A percentile compares a stretch with the other conserved stretches of the same genome.
These are phyloP conservation scores for Phengaris alcon DNA, from an alignment of 2,888 invertebrate species.

Conservation along the genomic window DNA sequence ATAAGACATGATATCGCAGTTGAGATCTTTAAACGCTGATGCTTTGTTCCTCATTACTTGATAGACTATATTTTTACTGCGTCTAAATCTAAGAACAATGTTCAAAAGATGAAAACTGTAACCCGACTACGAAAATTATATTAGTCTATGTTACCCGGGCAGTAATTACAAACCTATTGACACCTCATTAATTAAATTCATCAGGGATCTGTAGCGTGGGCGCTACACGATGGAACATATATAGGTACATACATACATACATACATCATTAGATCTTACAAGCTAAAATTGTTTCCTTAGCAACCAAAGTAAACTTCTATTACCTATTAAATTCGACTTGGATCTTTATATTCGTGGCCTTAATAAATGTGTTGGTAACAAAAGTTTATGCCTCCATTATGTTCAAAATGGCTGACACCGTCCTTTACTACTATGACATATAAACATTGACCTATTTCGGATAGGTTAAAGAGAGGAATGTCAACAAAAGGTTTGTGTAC, in stretches of 20 bases:
- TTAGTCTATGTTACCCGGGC: background rate
- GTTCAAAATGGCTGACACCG: constrained; percentile 68
- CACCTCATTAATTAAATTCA: background rate
- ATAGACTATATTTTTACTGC: background rate
- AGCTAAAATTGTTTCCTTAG: background rate
- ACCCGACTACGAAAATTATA: too few relatives aligned
- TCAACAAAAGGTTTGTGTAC: constrained; percentile 20
- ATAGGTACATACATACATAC: too few relatives aligned
- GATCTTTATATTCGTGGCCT: constrained; percentile 22
- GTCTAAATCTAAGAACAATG: too few relatives aligned
- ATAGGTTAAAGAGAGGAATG: constrained; percentile 48
- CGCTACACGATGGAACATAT: background rate
- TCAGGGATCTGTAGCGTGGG: background rate
- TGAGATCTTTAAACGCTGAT: background rate
- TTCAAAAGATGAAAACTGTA: too few relatives aligned
- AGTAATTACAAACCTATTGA: background rate
- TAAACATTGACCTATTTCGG: constrained; percentile 63
- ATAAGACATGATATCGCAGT: background rate
- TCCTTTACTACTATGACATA: constrained; percentile 48
- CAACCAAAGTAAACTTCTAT: background rate
- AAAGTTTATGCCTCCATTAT: constrained; percentile 45
- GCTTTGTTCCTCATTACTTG: background rate
- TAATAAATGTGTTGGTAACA: constrained; percentile 33
- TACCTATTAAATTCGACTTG: background rate
- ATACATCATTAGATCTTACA: too few relatives aligned